phyloP scores from a whole-genome alignment of 2,888 invertebrate genomes.

The Drosophila infuscata region DNA sequence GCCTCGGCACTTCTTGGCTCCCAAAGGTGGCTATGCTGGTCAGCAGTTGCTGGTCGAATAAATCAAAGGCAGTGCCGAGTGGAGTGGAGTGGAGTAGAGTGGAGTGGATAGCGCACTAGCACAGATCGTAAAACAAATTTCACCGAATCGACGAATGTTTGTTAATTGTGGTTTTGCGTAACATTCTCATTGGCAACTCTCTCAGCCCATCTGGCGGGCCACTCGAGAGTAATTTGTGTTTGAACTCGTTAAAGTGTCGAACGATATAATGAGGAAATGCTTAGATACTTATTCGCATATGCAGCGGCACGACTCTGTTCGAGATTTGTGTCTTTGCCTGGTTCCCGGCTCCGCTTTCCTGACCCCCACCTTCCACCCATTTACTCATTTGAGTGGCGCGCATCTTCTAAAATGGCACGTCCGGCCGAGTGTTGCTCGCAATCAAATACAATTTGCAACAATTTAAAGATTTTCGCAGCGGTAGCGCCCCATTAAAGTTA shows the following conservation, averaged over 20 bases:
- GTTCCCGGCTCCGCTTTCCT: slow-evolving; percentile 9
- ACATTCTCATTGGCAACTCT: slow-evolving; percentile 53
- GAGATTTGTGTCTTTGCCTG: slow-evolving; percentile 48
- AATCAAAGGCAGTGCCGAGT: slow-evolving; percentile 60
- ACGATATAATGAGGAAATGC: slow-evolving; percentile 58
- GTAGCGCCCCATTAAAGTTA: slow-evolving; percentile 55
- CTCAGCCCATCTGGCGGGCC: slow-evolving; percentile 34
- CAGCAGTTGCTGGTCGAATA: slow-evolving; percentile 53
- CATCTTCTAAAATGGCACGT: slow-evolving; percentile 76
- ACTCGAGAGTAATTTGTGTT: slow-evolving; percentile 76
- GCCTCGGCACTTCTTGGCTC: slow-evolving; percentile 4
- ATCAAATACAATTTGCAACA: slow-evolving; percentile 76
- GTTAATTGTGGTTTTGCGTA: slow-evolving; percentile 79
- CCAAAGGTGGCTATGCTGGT: not conserved
- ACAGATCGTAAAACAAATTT: slow-evolving; percentile 69
- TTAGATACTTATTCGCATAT: slow-evolving; percentile 63
- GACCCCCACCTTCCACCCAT: not conserved
- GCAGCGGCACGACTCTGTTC: slow-evolving; percentile 66
- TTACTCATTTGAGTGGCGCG: slow-evolving; percentile 8
- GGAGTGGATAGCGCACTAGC: slow-evolving; percentile 22
- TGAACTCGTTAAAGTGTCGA: slow-evolving; percentile 76
- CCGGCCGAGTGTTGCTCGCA: slow-evolving; percentile 47
- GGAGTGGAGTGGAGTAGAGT: slow-evolving; percentile 13
- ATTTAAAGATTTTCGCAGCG: slow-evolving; percentile 63
- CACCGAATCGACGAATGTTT: slow-evolving; percentile 68